These are phyloP conservation scores for Chondrilla cf. caribensis DNA, from an alignment of 37 sponge, comb jelly and placozoan species.

Conservation along the genomic window DNA sequence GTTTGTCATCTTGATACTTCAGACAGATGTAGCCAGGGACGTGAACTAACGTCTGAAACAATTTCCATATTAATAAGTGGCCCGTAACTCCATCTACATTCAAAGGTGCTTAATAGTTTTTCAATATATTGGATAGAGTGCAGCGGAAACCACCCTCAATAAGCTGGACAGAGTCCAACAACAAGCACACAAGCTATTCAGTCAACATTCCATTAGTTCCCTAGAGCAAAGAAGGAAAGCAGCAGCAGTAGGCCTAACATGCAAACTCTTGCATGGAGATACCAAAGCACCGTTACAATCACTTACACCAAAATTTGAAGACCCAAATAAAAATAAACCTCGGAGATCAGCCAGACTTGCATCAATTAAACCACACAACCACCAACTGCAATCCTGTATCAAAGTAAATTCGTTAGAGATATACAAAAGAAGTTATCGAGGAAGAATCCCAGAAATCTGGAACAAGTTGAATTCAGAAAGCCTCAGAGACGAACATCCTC, in stretches of 20 bases:
- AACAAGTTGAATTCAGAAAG: too few relatives aligned
- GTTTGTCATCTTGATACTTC: too few relatives aligned
- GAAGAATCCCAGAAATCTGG: too few relatives aligned
- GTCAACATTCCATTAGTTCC: background rate
- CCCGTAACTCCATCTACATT: too few relatives aligned
- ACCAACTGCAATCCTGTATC: background rate
- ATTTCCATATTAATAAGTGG: too few relatives aligned
- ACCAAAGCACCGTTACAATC: background rate
- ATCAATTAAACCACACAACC: background rate
- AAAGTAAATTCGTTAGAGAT: too few relatives aligned
- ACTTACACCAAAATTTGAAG: background rate
- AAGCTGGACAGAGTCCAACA: constrained; percentile 20
- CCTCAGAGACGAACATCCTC: too few relatives aligned
- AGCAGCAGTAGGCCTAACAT: constrained; percentile 24
- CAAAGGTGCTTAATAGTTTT: too few relatives aligned
- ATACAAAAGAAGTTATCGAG: too few relatives aligned
- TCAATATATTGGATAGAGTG: background rate
- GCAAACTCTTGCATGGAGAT: constrained; percentile 6
- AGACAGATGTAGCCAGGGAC: too few relatives aligned
- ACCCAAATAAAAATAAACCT: background rate
- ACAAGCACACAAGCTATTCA: background rate
- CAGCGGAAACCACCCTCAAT: background rate
- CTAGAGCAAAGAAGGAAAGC: constrained; percentile 6
- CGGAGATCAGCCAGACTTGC: background rate
- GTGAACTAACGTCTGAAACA: too few relatives aligned